Evolutionary conservation across 2,888 invertebrate species (phyloP).

Genomic region (Drosophila affinis): DNA sequence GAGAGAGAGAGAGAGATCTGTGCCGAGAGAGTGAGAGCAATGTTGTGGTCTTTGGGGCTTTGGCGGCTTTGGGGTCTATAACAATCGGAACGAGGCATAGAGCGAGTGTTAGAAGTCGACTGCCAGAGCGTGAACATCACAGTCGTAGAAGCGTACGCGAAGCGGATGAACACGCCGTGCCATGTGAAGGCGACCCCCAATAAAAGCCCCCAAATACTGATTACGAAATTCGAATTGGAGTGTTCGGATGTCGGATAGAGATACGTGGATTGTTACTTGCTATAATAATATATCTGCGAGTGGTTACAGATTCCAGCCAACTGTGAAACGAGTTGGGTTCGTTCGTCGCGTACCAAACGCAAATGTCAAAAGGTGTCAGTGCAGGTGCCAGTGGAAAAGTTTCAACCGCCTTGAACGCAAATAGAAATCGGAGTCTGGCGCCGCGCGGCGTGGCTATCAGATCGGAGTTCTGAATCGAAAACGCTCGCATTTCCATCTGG

Average conservation of each 20-base stretch:
- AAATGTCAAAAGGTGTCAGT: constrained; percentile 11
- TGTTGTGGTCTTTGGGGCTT: neutral
- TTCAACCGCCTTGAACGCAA: constrained; percentile 12
- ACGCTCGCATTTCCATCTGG: constrained; percentile 23
- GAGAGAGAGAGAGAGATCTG: neutral
- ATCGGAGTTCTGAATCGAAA: neutral
- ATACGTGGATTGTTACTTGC: no score
- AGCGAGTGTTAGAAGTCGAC: neutral
- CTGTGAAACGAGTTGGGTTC: neutral
- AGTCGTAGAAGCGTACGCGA: neutral
- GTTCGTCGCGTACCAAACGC: constrained; percentile 6
- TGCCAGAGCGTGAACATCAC: neutral
- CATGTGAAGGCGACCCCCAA: neutral
- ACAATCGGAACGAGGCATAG: neutral
- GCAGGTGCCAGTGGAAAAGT: constrained; percentile 16
- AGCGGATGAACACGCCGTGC: neutral
- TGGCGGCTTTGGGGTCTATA: neutral
- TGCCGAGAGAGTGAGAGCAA: neutral
- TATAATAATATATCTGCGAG: no score
- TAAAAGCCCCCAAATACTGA: neutral
- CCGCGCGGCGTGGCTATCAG: neutral
- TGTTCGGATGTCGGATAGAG: neutral
- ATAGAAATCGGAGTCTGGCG: constrained; percentile 25
- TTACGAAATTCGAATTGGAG: neutral
- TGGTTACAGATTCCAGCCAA: neutral